Percentiles rank a stretch among this genome's conserved stretches.
Evolutionary conservation across 2,888 invertebrate species (phyloP).

Genomic region (Lasioglossum lativentre): DNA sequence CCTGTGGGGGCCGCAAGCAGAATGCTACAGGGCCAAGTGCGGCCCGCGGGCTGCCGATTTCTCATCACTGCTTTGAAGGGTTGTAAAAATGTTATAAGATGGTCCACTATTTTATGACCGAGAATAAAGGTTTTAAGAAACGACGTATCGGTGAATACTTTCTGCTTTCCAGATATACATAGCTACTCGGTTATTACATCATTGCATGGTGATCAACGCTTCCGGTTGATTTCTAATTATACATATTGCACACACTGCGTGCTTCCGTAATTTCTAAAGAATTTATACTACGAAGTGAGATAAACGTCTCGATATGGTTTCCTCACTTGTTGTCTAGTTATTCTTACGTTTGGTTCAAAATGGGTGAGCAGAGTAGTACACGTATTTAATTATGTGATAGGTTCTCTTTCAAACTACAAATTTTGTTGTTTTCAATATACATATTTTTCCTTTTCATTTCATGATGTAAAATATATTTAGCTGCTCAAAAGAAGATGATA

Average conservation of each 20-base stretch:
- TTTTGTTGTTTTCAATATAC: no score
- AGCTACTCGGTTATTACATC: neutral
- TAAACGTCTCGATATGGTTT: neutral
- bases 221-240: slow-evolving; percentile 9
- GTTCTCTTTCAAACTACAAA: neutral
- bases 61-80: no score
- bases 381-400: neutral
- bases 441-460: no score
- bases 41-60: no score
- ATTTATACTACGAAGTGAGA: neutral
- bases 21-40: no score
- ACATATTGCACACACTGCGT: neutral
- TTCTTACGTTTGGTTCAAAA: neutral
- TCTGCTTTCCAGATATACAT: neutral
- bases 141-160: neutral
- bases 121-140: neutral
- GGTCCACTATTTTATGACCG: no score
- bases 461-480: no score
- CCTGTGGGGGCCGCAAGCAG: no score
- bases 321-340: neutral
- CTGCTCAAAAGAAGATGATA: no score
- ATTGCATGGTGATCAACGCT: neutral
- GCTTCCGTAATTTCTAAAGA: neutral
- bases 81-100: neutral
- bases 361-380: neutral